Percentiles rank a stretch among this genome's conserved stretches.
Conservation (phyloP, 2,888 invertebrate genomes). For the Steromphala cineraria region DNA sequence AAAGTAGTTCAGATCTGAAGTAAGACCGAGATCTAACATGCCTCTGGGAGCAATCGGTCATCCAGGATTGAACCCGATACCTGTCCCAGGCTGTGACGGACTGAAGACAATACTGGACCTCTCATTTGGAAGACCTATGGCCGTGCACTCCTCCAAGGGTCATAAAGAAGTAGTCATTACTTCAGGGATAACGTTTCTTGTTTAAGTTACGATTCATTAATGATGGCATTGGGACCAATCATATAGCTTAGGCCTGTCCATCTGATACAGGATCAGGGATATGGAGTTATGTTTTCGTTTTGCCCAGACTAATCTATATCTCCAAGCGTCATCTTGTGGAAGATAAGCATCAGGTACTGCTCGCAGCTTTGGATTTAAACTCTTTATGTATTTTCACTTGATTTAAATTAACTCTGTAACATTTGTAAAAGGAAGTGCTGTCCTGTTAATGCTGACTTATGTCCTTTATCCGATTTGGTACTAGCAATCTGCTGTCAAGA, state of each 20-base stretch:
- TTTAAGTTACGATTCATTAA: background rate
- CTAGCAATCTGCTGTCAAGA: too few species aligned
- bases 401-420: too few species aligned
- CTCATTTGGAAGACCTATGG: too few species aligned
- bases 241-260: background rate
- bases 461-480: too few species aligned
- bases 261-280: background rate
- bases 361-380: background rate
- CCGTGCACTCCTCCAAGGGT: too few species aligned
- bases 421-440: too few species aligned
- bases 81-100: background rate
- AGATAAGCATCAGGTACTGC: background rate
- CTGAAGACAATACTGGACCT: background rate
- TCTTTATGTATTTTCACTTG: background rate
- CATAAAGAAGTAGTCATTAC: background rate
- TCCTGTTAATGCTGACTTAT: too few species aligned
- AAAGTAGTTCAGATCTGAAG: too few species aligned
- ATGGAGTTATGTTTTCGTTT: background rate
- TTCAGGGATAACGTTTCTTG: background rate
- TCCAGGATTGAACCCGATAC: too few species aligned
- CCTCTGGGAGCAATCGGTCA: too few species aligned
- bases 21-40: too few species aligned
- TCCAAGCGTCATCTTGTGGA: background rate
- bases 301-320: background rate
- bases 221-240: background rate